Base-by-base conservation (phyloP, 2,113 vertebrate species). In the Penelope pileata region DNA sequence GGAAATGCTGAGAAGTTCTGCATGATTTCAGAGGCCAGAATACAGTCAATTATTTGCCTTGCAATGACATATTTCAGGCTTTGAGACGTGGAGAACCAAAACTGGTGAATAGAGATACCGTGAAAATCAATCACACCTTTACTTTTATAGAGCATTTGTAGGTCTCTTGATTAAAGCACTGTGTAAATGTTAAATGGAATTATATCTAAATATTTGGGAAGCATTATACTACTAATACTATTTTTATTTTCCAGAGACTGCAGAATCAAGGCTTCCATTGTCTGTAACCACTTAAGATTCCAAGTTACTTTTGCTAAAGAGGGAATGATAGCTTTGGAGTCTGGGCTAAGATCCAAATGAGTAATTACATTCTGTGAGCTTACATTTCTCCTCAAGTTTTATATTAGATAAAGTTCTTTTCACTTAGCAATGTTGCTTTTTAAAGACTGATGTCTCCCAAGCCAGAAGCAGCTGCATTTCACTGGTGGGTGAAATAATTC, bases 271-370 rank as follows among this genome's bases (percentile, higher is more conserved):
- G 40, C 51, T 78, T 83, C 91, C 93, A 91, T 93, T 94, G 83
- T 83, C 90, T 95, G 83, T 56, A 87, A 64, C 54, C 84, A 90
- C 74, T 94, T 78, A 77, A 78, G 91, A 93, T 93, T 91, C 88
- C 60, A 79, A 96, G 85, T 93, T 91, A 91, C 93, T 95, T 92
- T 86, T 66, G 73, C 80, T 96, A 90, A 91, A 93, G 83, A 93
- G 77, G 73, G 90, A 90, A 90, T 88, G 92, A 96, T 95, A 84
- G 90, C 64, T 96, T 84, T 91, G 62, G 80, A 79, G 73, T 50
- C 86, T 90, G 94, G 96, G 96, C 94, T 84, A 64, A 86, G 50
- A 88, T 94, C 96, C 95, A 97, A 96, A 94, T 79, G 86, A 95
- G 83, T 96, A 97, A 96, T 96, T 96, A 78, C 66, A 75, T 91